These are phyloP conservation scores for Drosophila basisetae DNA, from an alignment of 2,888 invertebrate species.

Conservation along the genomic window DNA sequence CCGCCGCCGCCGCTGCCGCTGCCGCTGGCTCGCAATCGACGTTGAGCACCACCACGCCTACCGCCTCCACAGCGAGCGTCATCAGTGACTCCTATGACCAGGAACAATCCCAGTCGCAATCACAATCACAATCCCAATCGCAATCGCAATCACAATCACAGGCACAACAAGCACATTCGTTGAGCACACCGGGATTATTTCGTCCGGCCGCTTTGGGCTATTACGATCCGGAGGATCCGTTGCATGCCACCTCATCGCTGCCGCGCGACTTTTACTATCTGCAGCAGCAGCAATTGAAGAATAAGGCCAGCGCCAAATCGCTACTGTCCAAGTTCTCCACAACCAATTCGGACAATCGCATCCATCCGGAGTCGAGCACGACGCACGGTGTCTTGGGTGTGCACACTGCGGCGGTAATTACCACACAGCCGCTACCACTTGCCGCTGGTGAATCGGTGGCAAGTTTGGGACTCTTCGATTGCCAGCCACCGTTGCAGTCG, in stretches of 20 bases:
- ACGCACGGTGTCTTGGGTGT: conserved; percentile 66
- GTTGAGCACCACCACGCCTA: conserved; percentile 75
- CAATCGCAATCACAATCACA: conserved; percentile 58
- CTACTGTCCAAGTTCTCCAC: conserved; percentile 83
- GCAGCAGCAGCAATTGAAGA: conserved; percentile 83
- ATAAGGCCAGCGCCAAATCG: conserved; percentile 81
- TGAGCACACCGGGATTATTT: conserved; percentile 71
- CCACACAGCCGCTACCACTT: conserved; percentile 73
- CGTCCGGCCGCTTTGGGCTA: conserved; percentile 67
- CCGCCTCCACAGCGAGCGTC: conserved; percentile 81
- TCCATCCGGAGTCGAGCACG: conserved; percentile 75
- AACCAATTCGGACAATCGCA: conserved; percentile 82
- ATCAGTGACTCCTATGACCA: conserved; percentile 80
- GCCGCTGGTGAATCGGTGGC: conserved; percentile 48
- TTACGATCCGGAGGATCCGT: conserved; percentile 74
- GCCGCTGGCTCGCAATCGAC: conserved; percentile 71
- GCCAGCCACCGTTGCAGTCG: conserved; percentile 65
- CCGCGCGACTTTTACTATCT: conserved; percentile 84
- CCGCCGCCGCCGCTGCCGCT: conserved; percentile 66
- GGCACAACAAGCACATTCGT: conserved; percentile 61
- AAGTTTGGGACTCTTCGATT: conserved; percentile 74
- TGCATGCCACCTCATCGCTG: conserved; percentile 80
- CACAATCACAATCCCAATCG: conserved; percentile 54
- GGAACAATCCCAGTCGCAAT: conserved; percentile 64
- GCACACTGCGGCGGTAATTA: conserved; percentile 70